Percentiles rank a stretch among this genome's conserved stretches.
phyloP scores from a whole-genome alignment of 2,888 invertebrate species.

The Galeopsomyia nigrocyanea region DNA sequence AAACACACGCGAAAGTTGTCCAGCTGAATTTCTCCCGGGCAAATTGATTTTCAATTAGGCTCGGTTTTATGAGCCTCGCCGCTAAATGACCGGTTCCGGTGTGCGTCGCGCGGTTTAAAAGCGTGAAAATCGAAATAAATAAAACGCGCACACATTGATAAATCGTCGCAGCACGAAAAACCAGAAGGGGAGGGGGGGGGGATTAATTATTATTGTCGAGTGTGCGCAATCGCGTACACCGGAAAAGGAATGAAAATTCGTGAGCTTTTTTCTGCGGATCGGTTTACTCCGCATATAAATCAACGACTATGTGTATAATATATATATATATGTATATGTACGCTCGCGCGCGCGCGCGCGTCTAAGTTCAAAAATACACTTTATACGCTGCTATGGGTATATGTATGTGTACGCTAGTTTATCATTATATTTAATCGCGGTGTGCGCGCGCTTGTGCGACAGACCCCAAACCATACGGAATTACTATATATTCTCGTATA shows the following conservation, averaged over 20 bases:
- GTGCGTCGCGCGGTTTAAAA: not conserved
- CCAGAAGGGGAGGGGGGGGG: not conserved
- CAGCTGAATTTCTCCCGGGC: not conserved
- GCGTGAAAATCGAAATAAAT: constrained; percentile 14
- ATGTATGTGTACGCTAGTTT: constrained; percentile 3
- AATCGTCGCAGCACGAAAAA: constrained; percentile 8
- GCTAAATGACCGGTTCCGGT: not conserved
- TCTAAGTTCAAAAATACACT: no score
- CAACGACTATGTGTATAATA: no score
- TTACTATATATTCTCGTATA: not conserved
- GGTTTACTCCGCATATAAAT: no score
- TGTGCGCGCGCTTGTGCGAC: not conserved
- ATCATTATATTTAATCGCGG: constrained; percentile 29
- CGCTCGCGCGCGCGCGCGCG: no score
- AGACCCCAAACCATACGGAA: constrained; percentile 7
- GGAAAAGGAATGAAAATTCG: constrained; percentile 7
- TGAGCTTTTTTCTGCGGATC: no score
- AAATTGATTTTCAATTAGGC: constrained; percentile 25
- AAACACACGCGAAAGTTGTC: no score
- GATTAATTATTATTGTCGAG: constrained; percentile 5
- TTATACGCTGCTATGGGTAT: no score
- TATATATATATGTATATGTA: no score
- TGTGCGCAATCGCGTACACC: not conserved
- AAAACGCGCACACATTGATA: no score
- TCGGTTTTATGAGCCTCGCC: not conserved